These are phyloP conservation scores for Perdita meconis DNA, from an alignment of 2,888 invertebrate species.

Conservation along the genomic window DNA sequence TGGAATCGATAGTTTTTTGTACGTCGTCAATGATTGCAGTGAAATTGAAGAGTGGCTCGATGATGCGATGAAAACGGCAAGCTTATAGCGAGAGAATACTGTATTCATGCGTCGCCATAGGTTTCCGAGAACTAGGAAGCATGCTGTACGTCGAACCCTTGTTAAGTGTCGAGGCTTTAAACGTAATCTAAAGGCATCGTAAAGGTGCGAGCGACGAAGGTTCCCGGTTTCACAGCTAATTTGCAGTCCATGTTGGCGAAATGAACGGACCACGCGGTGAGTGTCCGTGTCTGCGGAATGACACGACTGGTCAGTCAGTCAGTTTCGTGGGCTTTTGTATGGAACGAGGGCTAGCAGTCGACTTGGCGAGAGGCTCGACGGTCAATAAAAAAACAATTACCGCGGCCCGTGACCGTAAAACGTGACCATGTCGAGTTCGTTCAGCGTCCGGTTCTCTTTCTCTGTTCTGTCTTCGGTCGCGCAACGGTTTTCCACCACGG, in stretches of 20 bases:
- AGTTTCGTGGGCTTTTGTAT: slow-evolving; percentile 27
- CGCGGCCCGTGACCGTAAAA: slow-evolving; percentile 46
- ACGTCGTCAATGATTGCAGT: too few species aligned
- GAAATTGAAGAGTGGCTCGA: too few species aligned
- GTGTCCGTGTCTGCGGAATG: slow-evolving; percentile 30
- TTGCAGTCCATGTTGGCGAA: slow-evolving; percentile 11
- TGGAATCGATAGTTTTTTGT: too few species aligned
- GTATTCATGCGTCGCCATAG: too few species aligned
- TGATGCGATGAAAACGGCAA: too few species aligned
- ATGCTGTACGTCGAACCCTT: too few species aligned
- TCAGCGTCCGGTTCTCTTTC: slow-evolving; percentile 1
- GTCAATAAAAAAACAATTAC: slow-evolving; percentile 68
- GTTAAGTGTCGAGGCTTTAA: too few species aligned
- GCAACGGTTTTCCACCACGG: slow-evolving; percentile 19
- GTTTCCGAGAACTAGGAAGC: too few species aligned
- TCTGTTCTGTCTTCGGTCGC: slow-evolving; percentile 18
- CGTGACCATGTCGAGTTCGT: slow-evolving; percentile 27
- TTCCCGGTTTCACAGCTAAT: slow-evolving; percentile 44
- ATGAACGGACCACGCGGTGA: slow-evolving; percentile 11
- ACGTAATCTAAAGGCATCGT: too few species aligned
- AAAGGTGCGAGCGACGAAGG: too few species aligned
- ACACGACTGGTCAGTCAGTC: slow-evolving; percentile 11
- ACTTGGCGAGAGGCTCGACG: slow-evolving; percentile 47
- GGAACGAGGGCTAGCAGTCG: slow-evolving; percentile 16
- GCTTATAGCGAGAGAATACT: too few species aligned